A percentile compares a stretch with the other conserved stretches of the same genome.
Evolutionary conservation across 2,797 vertebrate species (phyloP).

Genomic region (Lepilemur ruficaudatus): DNA sequence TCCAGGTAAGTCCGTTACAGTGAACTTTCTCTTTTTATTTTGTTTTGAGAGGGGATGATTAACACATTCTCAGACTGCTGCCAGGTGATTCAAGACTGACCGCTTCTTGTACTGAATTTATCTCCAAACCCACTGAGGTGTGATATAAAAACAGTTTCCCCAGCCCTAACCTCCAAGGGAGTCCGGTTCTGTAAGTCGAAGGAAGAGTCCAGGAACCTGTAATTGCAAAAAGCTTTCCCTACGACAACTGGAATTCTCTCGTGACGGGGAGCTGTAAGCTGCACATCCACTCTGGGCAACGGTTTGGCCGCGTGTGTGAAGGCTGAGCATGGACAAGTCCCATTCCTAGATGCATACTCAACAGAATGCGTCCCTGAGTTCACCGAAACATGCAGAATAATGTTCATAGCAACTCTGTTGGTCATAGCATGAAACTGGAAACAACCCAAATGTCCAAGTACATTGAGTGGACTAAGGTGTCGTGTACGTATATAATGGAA

Average conservation of each 20-base stretch:
- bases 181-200: not conserved
- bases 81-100: not conserved
- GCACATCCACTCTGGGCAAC: too few species aligned
- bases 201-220: not conserved
- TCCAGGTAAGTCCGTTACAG: not conserved
- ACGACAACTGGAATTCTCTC: not conserved
- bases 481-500: accelerated
- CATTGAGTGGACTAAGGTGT: not conserved
- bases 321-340: not conserved
- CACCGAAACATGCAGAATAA: not conserved
- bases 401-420: too few species aligned
- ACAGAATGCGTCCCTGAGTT: not conserved
- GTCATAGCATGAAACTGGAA: not conserved
- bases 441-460: not conserved
- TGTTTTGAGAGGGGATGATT: not conserved
- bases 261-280: not conserved
- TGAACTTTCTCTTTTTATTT: not conserved
- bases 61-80: not conserved
- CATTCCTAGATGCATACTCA: not conserved
- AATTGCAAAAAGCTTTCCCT: not conserved
- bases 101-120: too few species aligned
- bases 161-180: not conserved
- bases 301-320: not conserved
- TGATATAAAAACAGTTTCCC: too few species aligned
- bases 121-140: not conserved